Conservation (phyloP, 2,113 vertebrate species). For the Silurus asotus region DNA sequence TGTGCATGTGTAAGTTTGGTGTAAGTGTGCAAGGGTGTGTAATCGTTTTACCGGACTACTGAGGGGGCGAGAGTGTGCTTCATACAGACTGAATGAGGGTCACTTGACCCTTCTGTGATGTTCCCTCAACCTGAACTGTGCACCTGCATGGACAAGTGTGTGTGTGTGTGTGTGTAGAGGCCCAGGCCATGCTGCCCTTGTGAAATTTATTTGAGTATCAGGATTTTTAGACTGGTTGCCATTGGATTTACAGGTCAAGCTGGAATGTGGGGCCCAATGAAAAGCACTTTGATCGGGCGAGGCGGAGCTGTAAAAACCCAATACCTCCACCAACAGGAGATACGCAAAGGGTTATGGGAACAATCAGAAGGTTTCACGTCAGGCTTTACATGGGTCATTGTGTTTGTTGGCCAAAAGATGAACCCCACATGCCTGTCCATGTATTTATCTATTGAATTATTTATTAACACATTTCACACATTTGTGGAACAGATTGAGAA, state of each 20-base stretch:
- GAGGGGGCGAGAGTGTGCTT: neutral
- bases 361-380: neutral
- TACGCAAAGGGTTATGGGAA: constrained; percentile 41
- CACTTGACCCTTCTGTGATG: constrained; percentile 51
- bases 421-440: neutral
- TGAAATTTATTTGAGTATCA: constrained; percentile 72
- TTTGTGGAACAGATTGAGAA: neutral
- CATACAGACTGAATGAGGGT: constrained; percentile 48
- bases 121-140: constrained; percentile 44
- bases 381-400: neutral
- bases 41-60: neutral
- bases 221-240: constrained; percentile 69
- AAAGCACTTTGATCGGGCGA: constrained; percentile 68
- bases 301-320: constrained; percentile 64
- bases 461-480: neutral
- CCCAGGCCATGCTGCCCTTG: constrained; percentile 54
- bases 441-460: too few species aligned
- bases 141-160: constrained; percentile 54
- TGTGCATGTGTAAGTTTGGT: neutral
- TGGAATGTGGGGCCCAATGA: constrained; percentile 70
- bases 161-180: constrained; percentile 32
- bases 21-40: neutral
- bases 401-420: neutral
- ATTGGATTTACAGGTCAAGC: constrained; percentile 71
- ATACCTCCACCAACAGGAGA: constrained; percentile 58